Base-by-base conservation (phyloP, 2,797 vertebrate species). In the Xenops minutus region DNA sequence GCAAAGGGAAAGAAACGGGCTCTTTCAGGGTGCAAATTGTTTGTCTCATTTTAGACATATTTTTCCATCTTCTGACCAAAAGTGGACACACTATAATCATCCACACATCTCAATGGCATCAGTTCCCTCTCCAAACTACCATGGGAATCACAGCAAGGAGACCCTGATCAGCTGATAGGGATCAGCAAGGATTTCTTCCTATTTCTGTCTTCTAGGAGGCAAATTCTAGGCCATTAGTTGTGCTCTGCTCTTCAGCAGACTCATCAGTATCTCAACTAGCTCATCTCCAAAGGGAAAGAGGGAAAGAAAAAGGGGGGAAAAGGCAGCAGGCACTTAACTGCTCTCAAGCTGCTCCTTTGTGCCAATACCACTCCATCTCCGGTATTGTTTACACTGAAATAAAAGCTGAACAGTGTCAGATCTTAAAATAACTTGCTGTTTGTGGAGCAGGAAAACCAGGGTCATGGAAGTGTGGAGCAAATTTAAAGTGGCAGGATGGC, bases 361-460 rank as follows among this genome's bases (percentile, higher is more conserved):
- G 95, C 94, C 96, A 97, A 96, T 51, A 94, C 63, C 46, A 75
- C 90, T 95, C 95, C 96, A 96, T 94, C 86, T 95, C 89, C 6
- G 0, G 95, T 91, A 93, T 87, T 85, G 58, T 97, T 96, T 97
- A 97, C 89, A 91, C 82, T 96, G 89, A 95, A 95, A 96, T 78
- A 94, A 96, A 97, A 97, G 87, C 88, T 76, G 82, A 93, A 95
- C 59, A 92, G 82, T 87, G 91, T 84, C 54, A 89, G 87, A 75
- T 91, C 96, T 96, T 97, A 97, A 97, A 97, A 96, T 97, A 97
- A 93, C 93, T 97, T 89, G 74, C 83, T 96, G 89, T 86, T 95
- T 89, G 81, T 80, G 85, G 91, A 89, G 93, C 88, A 89, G 92
- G 92, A 96, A 97, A 97, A 74, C 66, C 76, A 93, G 83, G 95